Evolutionary conservation across 2,113 vertebrate species (phyloP), one percentile per base, ranked within the genome.

Genomic region (Vimba vimba): DNA sequence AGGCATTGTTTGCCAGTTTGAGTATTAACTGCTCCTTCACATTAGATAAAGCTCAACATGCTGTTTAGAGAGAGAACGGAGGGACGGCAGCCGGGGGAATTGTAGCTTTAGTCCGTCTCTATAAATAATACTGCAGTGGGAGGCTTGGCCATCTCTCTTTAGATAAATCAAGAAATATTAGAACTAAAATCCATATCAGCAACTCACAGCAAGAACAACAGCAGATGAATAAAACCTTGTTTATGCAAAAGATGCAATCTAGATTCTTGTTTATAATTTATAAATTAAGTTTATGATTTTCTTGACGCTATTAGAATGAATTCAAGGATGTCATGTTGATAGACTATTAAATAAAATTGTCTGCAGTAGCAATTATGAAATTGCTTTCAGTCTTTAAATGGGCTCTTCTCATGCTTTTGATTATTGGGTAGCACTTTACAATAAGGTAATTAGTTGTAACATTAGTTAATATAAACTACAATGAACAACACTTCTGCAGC

Each of bases 101-200:
- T 84, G 39, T 91, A 60, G 90, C 91, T 88, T 92, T 88, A 59
- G 87, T 91, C 90, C 87, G 85, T 89, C 90, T 91, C 91, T 94
- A 93, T 93, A 93, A 93, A 93, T 93, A 94, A 90, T 86, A 85
- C 82, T 89, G 57, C 86, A 89, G 92, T 91, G 88, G 92, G 93
- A 92, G 91, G 90, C 87, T 84, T 88, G 91, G 85, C 90, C 88
- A 84, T 91, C 71, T 36, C 84, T 82, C 81, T 81, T 57, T 17
- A 57, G 81, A 87, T 90, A 71, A 75, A 89, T 88, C 87, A 30
- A 80, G 64, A 89, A 88, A 85, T 62, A 91, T 89, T 69, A 73
- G 83, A 87, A 77, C 87, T 87, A 73, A 81, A 11, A 87, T 86
- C 33, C 62, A 81, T 82, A 86, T 88, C 64, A 68, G 19, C 60